Conservation (phyloP, 1,140 invertebrate genomes). For the Zaprionus capensis region DNA sequence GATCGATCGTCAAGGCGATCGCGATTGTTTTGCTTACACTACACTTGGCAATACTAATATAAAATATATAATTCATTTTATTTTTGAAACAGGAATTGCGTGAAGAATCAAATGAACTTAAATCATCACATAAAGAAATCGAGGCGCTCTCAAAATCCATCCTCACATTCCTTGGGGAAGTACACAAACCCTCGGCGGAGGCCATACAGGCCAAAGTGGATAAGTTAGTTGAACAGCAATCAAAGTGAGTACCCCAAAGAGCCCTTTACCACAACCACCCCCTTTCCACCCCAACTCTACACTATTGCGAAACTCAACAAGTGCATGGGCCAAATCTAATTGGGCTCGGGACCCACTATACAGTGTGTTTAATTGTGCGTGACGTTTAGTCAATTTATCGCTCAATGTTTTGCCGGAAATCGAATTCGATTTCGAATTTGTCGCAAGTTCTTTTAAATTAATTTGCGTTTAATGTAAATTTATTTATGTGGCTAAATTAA, state of each 20-base stretch:
- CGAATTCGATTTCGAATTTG: constrained; percentile 59
- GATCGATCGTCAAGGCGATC: constrained; percentile 5
- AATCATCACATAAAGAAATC: constrained; percentile 86
- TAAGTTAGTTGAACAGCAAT: constrained; percentile 85
- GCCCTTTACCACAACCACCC: background rate
- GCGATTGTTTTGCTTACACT: constrained; percentile 3
- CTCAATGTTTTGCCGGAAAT: constrained; percentile 65
- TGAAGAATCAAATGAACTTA: constrained; percentile 86
- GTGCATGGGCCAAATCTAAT: background rate
- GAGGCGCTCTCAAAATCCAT: constrained; percentile 85
- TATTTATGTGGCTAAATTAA: constrained; percentile 43
- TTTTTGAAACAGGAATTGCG: constrained; percentile 86
- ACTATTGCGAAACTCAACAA: constrained; percentile 17
- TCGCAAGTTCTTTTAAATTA: constrained; percentile 42
- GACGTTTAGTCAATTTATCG: constrained; percentile 44
- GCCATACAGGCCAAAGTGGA: constrained; percentile 86
- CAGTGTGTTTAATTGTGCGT: constrained; percentile 55
- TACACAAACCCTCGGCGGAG: constrained; percentile 85
- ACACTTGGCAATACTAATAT: background rate
- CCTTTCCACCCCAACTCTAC: background rate
- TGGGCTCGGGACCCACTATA: background rate
- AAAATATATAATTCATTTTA: constrained; percentile 26
- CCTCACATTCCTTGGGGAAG: constrained; percentile 86
- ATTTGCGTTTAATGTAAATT: constrained; percentile 62
- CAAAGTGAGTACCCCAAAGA: constrained; percentile 85